Conservation (phyloP, 2,113 vertebrate genomes). For the Lycaon pictus region DNA sequence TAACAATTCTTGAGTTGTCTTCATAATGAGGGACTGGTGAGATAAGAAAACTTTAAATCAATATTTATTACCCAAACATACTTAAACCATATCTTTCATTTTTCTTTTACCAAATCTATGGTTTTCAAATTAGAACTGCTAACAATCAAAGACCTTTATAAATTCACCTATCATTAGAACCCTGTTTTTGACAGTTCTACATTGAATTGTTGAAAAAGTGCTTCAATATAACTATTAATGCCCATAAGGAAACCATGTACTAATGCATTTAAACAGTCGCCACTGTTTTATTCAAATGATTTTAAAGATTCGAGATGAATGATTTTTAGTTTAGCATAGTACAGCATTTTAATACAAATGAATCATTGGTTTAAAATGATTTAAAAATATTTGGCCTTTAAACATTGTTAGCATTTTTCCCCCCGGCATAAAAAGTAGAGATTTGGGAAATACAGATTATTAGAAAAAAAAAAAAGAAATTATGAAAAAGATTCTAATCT, state of each 20-base stretch:
- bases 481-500: neutral
- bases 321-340: neutral
- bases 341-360: neutral
- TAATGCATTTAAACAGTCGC: neutral
- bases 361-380: conserved; percentile 23
- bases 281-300: neutral
- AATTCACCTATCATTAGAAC: neutral
- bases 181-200: neutral
- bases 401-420: neutral
- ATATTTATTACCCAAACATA: neutral
- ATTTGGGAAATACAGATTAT: neutral
- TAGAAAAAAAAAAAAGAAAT: neutral
- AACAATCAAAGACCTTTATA: neutral
- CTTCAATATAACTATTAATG: conserved; percentile 38
- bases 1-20: conserved; percentile 20
- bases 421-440: neutral
- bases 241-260: neutral
- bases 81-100: neutral
- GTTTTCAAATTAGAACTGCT: conserved; percentile 37
- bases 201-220: neutral
- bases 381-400: neutral
- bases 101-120: conserved; percentile 34
- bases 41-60: conserved; percentile 36
- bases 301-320: neutral
- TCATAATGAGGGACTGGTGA: neutral